A percentile compares a stretch with the other conserved stretches of the same genome.
These are phyloP conservation scores for Holacanthella duospinosa DNA, from an alignment of 2,888 invertebrate species.

Conservation along the genomic window DNA sequence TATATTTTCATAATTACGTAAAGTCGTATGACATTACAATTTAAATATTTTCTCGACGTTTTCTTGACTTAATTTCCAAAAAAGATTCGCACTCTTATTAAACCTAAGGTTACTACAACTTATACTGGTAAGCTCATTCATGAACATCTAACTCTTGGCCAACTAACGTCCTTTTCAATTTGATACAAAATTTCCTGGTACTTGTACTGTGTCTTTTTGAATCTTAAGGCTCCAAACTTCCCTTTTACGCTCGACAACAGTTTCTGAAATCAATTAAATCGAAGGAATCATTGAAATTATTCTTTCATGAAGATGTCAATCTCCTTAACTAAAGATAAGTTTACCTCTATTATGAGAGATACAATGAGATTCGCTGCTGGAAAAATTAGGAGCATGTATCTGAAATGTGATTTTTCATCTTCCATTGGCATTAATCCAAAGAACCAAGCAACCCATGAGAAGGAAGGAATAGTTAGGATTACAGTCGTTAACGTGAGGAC, in stretches of 20 bases:
- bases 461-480: constrained; percentile 51
- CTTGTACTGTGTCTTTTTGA: constrained; percentile 19
- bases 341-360: constrained; percentile 54
- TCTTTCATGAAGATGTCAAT: too few relatives aligned
- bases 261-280: too few relatives aligned
- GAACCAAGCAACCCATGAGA: constrained; percentile 46
- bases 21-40: too few relatives aligned
- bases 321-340: constrained; percentile 14
- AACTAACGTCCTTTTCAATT: constrained; percentile 17
- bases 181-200: constrained; percentile 26
- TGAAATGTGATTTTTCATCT: constrained; percentile 44
- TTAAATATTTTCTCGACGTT: too few relatives aligned
- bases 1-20: too few relatives aligned
- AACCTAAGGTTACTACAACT: too few relatives aligned
- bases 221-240: constrained; percentile 16
- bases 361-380: constrained; percentile 51
- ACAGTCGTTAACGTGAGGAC: constrained; percentile 50
- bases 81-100: too few relatives aligned
- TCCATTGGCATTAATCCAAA: constrained; percentile 49
- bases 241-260: too few relatives aligned
- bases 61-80: too few relatives aligned
- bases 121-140: not conserved
- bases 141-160: constrained; percentile 25
- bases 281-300: too few relatives aligned
- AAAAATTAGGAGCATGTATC: constrained; percentile 49